These are phyloP conservation scores for Chionomys nivalis DNA, from an alignment of 2,113 vertebrate species.

Conservation along the genomic window DNA sequence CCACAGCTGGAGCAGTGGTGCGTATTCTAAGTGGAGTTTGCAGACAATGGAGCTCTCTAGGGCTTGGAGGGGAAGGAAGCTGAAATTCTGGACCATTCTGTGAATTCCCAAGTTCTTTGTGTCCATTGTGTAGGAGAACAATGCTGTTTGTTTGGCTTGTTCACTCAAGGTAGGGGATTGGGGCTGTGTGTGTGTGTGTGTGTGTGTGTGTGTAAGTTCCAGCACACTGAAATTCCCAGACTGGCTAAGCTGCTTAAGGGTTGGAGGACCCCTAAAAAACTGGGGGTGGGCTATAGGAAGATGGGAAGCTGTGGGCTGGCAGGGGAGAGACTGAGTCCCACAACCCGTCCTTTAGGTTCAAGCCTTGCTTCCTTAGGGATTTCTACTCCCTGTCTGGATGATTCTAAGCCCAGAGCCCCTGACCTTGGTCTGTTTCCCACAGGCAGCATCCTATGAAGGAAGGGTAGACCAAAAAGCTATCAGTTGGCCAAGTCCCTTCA, in stretches of 20 bases:
- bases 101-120: slow-evolving; percentile 80
- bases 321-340: background rate
- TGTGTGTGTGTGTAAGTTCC: background rate
- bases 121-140: slow-evolving; percentile 78
- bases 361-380: background rate
- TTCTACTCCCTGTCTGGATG: background rate
- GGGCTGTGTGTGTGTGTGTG: background rate
- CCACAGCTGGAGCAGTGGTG: slow-evolving; percentile 71
- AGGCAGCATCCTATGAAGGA: background rate
- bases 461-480: rapidly evolving
- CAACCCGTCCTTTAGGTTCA: background rate
- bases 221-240: background rate
- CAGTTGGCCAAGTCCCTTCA: background rate
- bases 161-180: slow-evolving; percentile 44
- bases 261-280: background rate
- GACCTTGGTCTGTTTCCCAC: slow-evolving; percentile 11
- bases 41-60: slow-evolving; percentile 80
- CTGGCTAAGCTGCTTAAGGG: background rate
- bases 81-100: slow-evolving; percentile 79
- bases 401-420: background rate
- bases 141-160: slow-evolving; percentile 74
- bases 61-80: slow-evolving; percentile 81
- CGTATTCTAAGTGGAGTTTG: slow-evolving; percentile 78
- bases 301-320: background rate
- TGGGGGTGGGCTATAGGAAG: background rate